Conservation (phyloP, 2,888 invertebrate species). For the Cylloceria caligata region DNA sequence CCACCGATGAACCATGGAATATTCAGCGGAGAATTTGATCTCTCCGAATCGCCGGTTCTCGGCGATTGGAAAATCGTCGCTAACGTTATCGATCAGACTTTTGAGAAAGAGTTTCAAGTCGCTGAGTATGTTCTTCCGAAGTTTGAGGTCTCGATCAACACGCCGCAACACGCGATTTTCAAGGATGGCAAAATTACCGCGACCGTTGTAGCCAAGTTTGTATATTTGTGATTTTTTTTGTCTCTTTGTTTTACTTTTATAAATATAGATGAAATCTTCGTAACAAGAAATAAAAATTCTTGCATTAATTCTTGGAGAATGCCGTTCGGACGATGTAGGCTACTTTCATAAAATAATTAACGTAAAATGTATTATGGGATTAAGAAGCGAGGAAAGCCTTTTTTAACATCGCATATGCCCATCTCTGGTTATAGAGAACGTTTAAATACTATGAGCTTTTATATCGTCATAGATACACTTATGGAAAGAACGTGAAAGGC, state of each 20-base stretch:
- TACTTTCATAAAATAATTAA: not conserved
- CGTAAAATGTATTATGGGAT: not conserved
- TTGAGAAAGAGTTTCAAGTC: conserved; percentile 91
- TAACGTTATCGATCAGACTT: conserved; percentile 87
- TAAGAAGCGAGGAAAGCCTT: not conserved
- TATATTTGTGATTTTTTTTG: conserved; percentile 52
- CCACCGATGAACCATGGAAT: conserved; percentile 90
- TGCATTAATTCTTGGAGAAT: conserved; percentile 10
- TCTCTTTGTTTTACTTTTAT: not conserved
- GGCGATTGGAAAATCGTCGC: conserved; percentile 95
- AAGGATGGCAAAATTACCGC: conserved; percentile 92
- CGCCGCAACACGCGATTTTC: conserved; percentile 93
- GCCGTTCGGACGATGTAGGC: not conserved
- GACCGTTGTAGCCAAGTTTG: conserved; percentile 93
- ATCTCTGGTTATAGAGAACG: not conserved
- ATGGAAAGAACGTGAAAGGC: conserved; percentile 94
- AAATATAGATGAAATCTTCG: not conserved
- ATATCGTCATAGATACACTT: conserved; percentile 88
- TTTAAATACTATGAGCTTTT: conserved; percentile 8
- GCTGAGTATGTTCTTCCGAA: conserved; percentile 97
- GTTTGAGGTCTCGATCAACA: conserved; percentile 94
- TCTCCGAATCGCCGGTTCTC: conserved; percentile 93
- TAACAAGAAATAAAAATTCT: not conserved
- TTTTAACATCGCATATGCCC: not conserved
- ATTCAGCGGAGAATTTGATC: conserved; percentile 90